phyloP scores from a whole-genome alignment of 2,888 invertebrate species.

The Magallana nippona region DNA sequence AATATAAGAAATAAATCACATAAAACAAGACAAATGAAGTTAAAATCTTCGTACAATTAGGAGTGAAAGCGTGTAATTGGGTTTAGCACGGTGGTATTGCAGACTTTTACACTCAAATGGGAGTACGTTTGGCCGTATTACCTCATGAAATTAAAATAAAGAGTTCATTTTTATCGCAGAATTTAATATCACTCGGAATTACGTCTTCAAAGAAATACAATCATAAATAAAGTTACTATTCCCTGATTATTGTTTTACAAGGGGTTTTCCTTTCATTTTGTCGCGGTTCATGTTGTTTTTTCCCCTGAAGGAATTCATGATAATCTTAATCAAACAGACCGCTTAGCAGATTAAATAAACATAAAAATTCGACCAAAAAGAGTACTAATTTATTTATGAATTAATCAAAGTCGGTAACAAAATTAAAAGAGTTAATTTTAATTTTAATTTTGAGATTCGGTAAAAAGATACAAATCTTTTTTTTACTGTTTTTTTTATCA shows the following conservation, averaged over 20 bases:
- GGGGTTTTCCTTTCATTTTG: neutral
- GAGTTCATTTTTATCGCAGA: neutral
- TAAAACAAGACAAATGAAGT: slow-evolving; percentile 20
- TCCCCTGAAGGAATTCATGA: neutral
- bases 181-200: neutral
- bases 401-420: slow-evolving; percentile 11
- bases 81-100: neutral
- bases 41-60: slow-evolving; percentile 16
- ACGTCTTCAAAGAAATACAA: neutral
- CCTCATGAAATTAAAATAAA: neutral
- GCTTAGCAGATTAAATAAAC: neutral
- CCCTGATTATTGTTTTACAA: neutral
- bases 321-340: neutral
- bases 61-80: slow-evolving; percentile 4
- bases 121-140: neutral
- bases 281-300: neutral
- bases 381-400: slow-evolving; percentile 19
- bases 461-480: neutral
- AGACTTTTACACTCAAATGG: slow-evolving; percentile 3
- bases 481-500: neutral
- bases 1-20: slow-evolving; percentile 30
- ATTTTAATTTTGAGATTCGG: neutral
- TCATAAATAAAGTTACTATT: neutral
- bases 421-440: neutral
- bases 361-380: neutral